Base-by-base conservation (phyloP, 2,797 vertebrate species). In the Rhinogobio ventralis region DNA sequence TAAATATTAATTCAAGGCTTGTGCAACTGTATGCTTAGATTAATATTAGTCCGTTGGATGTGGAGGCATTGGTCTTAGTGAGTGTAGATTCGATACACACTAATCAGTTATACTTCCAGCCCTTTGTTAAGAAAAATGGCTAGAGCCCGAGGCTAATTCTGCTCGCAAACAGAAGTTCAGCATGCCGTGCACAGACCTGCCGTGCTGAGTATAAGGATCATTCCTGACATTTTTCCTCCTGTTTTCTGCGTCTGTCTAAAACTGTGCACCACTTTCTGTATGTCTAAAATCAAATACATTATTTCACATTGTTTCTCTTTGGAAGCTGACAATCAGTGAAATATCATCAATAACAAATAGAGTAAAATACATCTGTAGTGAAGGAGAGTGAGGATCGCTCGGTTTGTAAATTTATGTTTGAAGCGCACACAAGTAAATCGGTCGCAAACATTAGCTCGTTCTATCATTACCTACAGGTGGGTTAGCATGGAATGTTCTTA, bases 161-260 rank as follows among this genome's bases (percentile, higher is more conserved):
- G 86, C 91, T 90, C 90, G 91, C 84, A 92, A 86, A 90, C 91
- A 88, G 79, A 91, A 94, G 94, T 94, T 95, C 93, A 93, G 90
- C 75, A 90, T 73, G 90, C 87, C 91, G 86, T 95, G 95, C 91
- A 93, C 93, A 94, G 95, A 96, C 95, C 94, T 96, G 95, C 91
- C 88, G 57, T 80, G 79, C 90, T 90, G 90, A 93, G 90, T 90
- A 93, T 90, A 91, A 89, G 87, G 87, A 85, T 93, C 94, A 96
- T 96, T 96, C 94, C 91, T 93, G 10, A 79, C 92, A 95, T 96
- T 94, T 92, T 91, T 95, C 87, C 75, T 80, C 86, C 57, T 82
- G 90, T 89, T 88, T 88, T 88, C 87, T 88, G 86, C 89, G 71
- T 49, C 91, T 90, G 49, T 82, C 82, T 91, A 91, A 92, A 88